Percentiles rank a stretch among this genome's conserved stretches.
Conservation (phyloP, 2,113 vertebrate species). For the Antechinus stuartii region DNA sequence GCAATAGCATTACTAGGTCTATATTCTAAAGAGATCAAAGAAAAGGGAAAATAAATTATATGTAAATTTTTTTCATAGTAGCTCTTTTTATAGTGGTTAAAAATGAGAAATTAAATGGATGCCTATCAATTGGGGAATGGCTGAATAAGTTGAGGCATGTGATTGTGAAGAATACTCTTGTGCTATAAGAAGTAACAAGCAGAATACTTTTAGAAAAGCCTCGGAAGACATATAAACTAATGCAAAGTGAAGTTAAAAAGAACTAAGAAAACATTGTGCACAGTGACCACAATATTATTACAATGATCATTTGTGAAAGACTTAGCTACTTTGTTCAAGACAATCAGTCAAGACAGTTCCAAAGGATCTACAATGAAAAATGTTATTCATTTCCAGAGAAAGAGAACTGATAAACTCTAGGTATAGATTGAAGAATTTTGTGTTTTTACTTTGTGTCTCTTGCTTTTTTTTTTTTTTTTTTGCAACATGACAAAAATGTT, state of each 20-base stretch:
- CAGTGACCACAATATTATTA: background rate
- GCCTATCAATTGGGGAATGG: background rate
- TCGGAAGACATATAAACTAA: background rate
- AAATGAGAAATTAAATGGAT: background rate
- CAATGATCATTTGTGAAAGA: background rate
- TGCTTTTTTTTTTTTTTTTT: too few relatives aligned
- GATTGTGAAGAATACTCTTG: background rate
- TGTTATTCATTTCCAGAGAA: background rate
- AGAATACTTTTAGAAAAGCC: too few relatives aligned
- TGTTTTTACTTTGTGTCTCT: background rate
- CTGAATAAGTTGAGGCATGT: background rate
- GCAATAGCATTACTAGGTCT: background rate
- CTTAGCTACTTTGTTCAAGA: background rate
- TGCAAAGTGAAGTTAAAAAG: background rate
- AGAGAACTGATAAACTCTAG: background rate
- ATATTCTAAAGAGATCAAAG: background rate
- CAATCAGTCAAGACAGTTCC: background rate
- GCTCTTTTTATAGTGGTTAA: background rate
- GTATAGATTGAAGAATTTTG: background rate
- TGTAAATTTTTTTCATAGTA: background rate
- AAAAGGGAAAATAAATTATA: background rate
- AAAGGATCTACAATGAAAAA: background rate
- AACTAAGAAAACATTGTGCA: background rate
- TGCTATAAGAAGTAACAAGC: too few relatives aligned
- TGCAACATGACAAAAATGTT: too few relatives aligned